Percentiles rank a stretch among this genome's conserved stretches.
phyloP scores from a whole-genome alignment of 92 coral and sea anemone species.

The Ricordea florida region DNA sequence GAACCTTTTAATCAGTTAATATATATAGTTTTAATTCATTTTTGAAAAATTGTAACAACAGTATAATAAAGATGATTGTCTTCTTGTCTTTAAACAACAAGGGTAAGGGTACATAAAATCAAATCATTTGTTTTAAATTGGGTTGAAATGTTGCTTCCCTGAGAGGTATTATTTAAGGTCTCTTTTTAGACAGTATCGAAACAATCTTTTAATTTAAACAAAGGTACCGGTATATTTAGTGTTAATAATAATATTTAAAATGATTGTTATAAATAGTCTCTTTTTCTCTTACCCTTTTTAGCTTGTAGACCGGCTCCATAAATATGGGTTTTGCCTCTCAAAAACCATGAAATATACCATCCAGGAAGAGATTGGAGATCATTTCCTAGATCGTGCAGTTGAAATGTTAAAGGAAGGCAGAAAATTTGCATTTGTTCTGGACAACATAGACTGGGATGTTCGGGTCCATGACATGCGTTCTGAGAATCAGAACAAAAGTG shows the following conservation, averaged over 20 bases:
- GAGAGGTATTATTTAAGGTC: no score
- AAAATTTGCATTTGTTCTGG: no score
- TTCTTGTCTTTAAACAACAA: no score
- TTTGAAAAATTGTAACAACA: no score
- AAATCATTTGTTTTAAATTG: no score
- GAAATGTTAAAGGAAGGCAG: conserved; percentile 35
- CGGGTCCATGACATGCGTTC: conserved; percentile 65
- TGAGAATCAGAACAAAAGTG: conserved; percentile 61
- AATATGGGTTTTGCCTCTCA: conserved; percentile 53
- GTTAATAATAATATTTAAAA: neutral
- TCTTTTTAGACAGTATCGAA: no score
- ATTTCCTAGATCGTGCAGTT: conserved; percentile 46
- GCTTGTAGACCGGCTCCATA: conserved; percentile 46
- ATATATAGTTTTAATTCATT: no score
- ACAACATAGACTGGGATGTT: conserved; percentile 60
- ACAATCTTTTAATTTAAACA: neutral
- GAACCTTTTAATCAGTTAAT: no score
- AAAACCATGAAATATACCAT: conserved; percentile 40
- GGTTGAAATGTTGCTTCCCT: no score
- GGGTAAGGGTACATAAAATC: no score
- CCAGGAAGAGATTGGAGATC: conserved; percentile 47
- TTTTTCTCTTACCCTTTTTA: no score
- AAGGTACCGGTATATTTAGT: neutral
- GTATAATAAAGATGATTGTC: no score
- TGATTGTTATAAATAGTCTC: neutral